Base-by-base conservation (phyloP, 1,140 invertebrate species). In the Drosophila carrolli region DNA sequence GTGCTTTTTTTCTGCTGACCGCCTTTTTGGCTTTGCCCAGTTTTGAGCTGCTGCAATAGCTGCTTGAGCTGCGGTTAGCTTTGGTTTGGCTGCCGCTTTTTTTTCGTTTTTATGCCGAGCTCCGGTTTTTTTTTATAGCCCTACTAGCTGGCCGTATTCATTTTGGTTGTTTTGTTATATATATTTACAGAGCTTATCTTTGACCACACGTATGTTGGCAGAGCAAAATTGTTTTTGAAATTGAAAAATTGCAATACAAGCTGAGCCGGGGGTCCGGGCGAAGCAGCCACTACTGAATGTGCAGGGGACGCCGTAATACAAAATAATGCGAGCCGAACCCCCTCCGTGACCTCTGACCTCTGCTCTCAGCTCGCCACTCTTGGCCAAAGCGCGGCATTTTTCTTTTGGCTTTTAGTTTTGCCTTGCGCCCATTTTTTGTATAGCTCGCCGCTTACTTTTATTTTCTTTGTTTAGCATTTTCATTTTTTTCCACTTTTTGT, bases 191-290 rank as follows among this genome's bases (percentile, higher is more conserved):
- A 88, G 83, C 83, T 88, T 88, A 88, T 88, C 84, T 88, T 89
- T 88, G 83, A 89, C 83, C 83, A 88, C 83, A 88, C 83, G 83
- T 88, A 89, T 88, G 84, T 88, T 88, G 83, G 83, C 76, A 77
- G 84, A 89, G 84, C 80, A 88, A 88, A 88, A 88, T 88, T 88
- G 83, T 88, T 88, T 88, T 88, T 88, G 84, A 88, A 88, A 88
- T 88, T 88, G 83, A 88, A 88, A 88, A 88, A 88, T 88, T 88
- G 83, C 83, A 89, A 88, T 88, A 84, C 80, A 88, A 89, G 83
- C 84, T 88, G 76, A 78, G 83, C 58, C 60, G 68, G 59, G 65
- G 70, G 47, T 56, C 9, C 27, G 43, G 35, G 54, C 11, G 32
- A 10, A 3, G 37, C 37, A 37, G 37, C 14, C 41, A 32, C 23